A percentile compares a stretch with the other conserved stretches of the same genome.
phyloP scores from a whole-genome alignment of 53 echinoderm and acorn worm genomes.

The Patiria pectinifera region DNA sequence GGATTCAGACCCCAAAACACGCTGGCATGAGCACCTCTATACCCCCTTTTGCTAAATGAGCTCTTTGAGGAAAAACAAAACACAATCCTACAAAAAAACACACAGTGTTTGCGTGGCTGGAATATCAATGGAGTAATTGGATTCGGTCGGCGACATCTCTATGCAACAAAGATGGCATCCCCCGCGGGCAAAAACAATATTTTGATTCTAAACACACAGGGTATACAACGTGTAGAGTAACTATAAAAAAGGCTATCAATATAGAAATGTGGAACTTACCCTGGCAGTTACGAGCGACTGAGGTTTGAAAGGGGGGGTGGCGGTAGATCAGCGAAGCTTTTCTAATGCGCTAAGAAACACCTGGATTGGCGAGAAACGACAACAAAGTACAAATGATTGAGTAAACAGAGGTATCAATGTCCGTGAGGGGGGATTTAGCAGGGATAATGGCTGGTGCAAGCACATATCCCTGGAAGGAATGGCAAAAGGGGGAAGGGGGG shows the following conservation, averaged over 20 bases:
- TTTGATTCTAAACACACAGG: constrained; percentile 49
- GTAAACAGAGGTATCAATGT: constrained; percentile 14
- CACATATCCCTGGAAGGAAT: neutral
- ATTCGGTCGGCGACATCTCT: neutral
- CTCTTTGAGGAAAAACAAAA: constrained; percentile 1
- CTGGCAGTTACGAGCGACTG: neutral
- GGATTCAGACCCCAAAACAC: neutral
- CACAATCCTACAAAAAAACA: neutral
- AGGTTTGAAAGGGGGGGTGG: constrained; percentile 1
- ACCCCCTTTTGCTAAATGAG: neutral
- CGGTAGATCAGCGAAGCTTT: neutral
- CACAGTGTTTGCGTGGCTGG: neutral
- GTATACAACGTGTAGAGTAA: constrained; percentile 15
- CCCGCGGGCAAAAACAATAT: constrained; percentile 23
- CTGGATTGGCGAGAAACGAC: constrained; percentile 27
- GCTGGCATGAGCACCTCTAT: neutral
- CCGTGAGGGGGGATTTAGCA: neutral
- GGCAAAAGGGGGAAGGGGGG: neutral
- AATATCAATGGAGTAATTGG: constrained; percentile 6
- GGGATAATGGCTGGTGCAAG: neutral
- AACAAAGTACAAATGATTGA: constrained; percentile 34
- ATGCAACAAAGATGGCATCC: constrained; percentile 41
- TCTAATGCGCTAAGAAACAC: constrained; percentile 25
- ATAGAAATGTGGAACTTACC: constrained; percentile 49
- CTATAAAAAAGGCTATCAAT: constrained; percentile 33